Evolutionary conservation across 2,888 invertebrate genomes (phyloP), one percentile per base, ranked within the genome.

Genomic region (Theristus sp.): DNA sequence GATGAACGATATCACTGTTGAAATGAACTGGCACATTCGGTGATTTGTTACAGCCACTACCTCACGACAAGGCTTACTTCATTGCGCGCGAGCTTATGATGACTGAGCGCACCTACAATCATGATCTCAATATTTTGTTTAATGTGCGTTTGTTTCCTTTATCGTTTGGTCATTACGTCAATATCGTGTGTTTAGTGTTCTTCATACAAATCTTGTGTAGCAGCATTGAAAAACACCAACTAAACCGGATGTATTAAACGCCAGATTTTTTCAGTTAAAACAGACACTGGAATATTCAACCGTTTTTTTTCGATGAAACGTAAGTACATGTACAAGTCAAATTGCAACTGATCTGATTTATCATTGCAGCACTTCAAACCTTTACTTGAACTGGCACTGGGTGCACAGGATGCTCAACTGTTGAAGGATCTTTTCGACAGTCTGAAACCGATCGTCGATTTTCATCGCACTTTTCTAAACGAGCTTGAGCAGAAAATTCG

Each of bases 41-140:
- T n/a, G n/a, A n/a, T n/a, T n/a, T n/a, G 62, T 72, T 76, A 65
- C 71, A 82, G 81, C 79, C 81, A 67, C 82, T 81, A 77, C 82
- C 83, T 1, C 80, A 80, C 1, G 85, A 85, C 69, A 82, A 81
- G 70, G 82, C 83, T 25, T 89, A 87, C 75, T 89, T 84, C 74
- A 83, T 89, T 29, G 62, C 65, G 56, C 91, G 91, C 75, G 93
- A 94, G 77, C 80, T 94, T 67, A 80, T 93, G 60, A 90, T 90
- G 87, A 93, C 91, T 0, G 93, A 94, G 74, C 80, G 91, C 67
- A 93, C 93, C 0, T 93, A 91, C 75, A 88, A 88, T 72, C 86
- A 89, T 70, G 93, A 94, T 74, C 78, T 94, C 67, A 90, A 86
- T 93, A 53, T 82, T 93, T 64, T 87, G 87, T 74, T 82, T 85